Evolutionary conservation across 2,113 vertebrate species (phyloP).

Genomic region (Malurus elegans): DNA sequence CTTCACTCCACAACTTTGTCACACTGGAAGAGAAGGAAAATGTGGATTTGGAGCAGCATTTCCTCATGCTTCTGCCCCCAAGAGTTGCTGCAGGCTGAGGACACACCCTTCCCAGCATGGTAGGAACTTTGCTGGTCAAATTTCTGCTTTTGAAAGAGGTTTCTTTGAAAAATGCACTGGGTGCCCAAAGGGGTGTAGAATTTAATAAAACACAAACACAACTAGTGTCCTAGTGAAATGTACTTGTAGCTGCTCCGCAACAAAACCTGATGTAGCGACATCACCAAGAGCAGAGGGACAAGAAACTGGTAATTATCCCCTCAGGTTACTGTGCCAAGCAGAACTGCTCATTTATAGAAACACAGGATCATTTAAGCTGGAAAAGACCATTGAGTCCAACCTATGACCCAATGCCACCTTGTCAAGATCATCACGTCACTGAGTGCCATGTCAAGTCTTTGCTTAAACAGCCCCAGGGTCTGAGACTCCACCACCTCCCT

Average conservation of each 20-base stretch:
- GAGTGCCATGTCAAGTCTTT: background rate
- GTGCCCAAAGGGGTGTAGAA: background rate
- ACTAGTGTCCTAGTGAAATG: background rate
- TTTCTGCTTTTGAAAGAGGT: background rate
- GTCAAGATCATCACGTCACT: background rate
- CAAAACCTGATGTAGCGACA: background rate
- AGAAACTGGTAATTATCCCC: background rate
- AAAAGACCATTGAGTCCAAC: background rate
- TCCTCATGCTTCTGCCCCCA: background rate
- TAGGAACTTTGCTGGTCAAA: background rate
- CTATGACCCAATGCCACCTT: background rate
- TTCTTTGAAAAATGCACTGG: background rate
- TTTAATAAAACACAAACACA: background rate
- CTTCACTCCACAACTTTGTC: background rate
- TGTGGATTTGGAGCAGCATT: background rate
- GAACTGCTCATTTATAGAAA: fast-evolving
- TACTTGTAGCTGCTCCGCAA: background rate
- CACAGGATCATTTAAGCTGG: background rate
- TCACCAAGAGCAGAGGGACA: background rate
- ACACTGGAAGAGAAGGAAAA: background rate
- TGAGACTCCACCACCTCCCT: background rate
- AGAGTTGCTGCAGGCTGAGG: background rate
- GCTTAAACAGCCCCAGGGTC: background rate
- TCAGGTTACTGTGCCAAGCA: fast-evolving
- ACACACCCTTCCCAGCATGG: fast-evolving